Evolutionary conservation across 2,888 invertebrate species (phyloP).

Genomic region (Piscicola geometra): DNA sequence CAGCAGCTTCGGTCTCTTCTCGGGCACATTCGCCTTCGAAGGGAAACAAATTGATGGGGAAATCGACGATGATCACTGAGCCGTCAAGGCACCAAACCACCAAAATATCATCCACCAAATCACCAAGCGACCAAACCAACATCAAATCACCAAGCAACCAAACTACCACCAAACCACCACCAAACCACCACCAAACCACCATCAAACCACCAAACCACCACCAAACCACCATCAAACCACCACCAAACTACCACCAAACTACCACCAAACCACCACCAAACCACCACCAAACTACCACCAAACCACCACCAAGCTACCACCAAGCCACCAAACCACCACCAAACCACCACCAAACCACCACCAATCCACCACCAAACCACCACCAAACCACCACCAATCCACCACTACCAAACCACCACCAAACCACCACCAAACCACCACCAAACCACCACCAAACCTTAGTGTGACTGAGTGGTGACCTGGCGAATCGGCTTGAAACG

Average conservation of each 20-base stretch:
- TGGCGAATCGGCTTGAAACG: slow-evolving; percentile 14
- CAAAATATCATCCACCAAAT: background rate
- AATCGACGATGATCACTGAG: no score
- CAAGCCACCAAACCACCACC: background rate
- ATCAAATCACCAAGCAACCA: background rate
- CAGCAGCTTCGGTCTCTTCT: background rate
- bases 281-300: background rate
- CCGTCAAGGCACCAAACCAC: no score
- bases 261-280: background rate
- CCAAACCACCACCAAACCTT: background rate
- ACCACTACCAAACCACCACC: background rate
- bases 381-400: background rate
- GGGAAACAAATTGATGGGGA: background rate
- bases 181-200: no score
- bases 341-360: background rate
- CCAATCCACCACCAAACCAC: background rate
- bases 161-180: no score
- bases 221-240: background rate
- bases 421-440: background rate
- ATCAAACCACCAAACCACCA: background rate
- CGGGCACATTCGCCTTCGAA: background rate
- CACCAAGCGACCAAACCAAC: background rate
- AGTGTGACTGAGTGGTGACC: slow-evolving; percentile 9
- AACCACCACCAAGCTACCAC: no score
- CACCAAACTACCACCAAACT: background rate